These are phyloP conservation scores for Tetranychus cinnabarinus DNA, from an alignment of 1,140 invertebrate genomes.

Conservation along the genomic window DNA sequence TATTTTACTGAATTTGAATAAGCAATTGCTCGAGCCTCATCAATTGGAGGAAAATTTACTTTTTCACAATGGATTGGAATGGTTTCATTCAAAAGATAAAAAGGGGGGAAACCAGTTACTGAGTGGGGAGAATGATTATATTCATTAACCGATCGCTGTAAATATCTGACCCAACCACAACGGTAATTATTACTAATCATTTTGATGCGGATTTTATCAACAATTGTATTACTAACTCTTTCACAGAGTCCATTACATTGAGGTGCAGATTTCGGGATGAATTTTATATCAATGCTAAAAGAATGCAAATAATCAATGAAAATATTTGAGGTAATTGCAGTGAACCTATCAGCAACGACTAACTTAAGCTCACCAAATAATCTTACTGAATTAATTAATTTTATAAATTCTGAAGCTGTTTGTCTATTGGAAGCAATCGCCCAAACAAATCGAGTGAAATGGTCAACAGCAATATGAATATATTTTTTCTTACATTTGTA, in stretches of 20 bases:
- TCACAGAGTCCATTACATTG: not conserved
- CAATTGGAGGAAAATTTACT: not conserved
- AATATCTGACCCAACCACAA: not conserved
- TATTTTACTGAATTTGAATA: not conserved
- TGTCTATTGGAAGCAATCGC: not conserved
- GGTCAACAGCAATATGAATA: slow-evolving; percentile 2
- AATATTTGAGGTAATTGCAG: not conserved
- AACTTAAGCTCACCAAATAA: not conserved
- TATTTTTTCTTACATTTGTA: slow-evolving; percentile 1
- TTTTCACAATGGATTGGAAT: not conserved
- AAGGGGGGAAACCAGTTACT: not conserved
- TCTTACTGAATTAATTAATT: not conserved
- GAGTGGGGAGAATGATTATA: not conserved
- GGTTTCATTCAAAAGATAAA: not conserved
- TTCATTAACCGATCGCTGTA: not conserved
- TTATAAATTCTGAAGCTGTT: not conserved
- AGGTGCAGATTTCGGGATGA: not conserved
- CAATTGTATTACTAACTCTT: slow-evolving; percentile 4
- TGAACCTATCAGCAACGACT: not conserved
- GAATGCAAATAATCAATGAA: not conserved
- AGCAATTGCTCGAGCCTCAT: not conserved
- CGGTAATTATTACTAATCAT: not conserved
- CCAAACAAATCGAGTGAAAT: slow-evolving; percentile 5
- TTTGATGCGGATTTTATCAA: slow-evolving; percentile 1
- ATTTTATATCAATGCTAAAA: not conserved